Evolutionary conservation across 2,888 invertebrate genomes (phyloP).

Genomic region (Crematogaster levior): DNA sequence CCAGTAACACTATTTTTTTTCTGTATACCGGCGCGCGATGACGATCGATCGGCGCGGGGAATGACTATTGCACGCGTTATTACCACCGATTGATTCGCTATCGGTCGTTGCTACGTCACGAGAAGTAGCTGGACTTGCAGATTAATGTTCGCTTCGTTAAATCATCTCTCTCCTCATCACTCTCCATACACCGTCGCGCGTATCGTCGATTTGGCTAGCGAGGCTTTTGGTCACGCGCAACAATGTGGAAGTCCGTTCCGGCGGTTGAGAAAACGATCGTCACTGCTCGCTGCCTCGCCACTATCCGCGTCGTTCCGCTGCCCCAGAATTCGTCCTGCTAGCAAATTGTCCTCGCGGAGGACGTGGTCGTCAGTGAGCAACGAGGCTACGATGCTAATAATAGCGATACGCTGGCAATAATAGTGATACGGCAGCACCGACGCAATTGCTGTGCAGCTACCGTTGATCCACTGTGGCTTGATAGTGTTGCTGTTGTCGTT

Average conservation of each 20-base stretch:
- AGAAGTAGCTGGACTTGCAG: background rate
- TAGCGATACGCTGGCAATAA: slow-evolving; percentile 44
- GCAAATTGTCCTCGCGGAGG: slow-evolving; percentile 41
- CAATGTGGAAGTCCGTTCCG: slow-evolving; percentile 57
- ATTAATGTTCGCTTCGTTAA: slow-evolving; percentile 20
- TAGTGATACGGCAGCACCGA: slow-evolving; percentile 58
- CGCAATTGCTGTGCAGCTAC: slow-evolving; percentile 53
- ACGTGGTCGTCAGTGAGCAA: slow-evolving; percentile 53
- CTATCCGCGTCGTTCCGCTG: slow-evolving; percentile 15
- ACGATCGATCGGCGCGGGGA: slow-evolving; percentile 44
- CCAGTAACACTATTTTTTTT: slow-evolving; percentile 38
- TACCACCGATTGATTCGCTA: slow-evolving; percentile 9
- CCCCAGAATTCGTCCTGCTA: background rate
- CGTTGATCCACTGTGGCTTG: slow-evolving; percentile 62
- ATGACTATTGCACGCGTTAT: slow-evolving; percentile 29
- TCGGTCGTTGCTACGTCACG: background rate
- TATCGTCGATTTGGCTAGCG: slow-evolving; percentile 64
- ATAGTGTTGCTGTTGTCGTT: slow-evolving; percentile 60
- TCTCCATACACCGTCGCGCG: slow-evolving; percentile 45
- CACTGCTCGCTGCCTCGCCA: slow-evolving; percentile 39
- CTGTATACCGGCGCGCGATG: slow-evolving; percentile 40
- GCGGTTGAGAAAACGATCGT: slow-evolving; percentile 57
- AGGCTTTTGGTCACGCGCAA: slow-evolving; percentile 77
- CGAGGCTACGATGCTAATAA: slow-evolving; percentile 55
- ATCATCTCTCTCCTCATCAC: slow-evolving; percentile 11